A percentile compares a stretch with the other conserved stretches of the same genome.
phyloP scores from a whole-genome alignment of 2,888 invertebrate species.

The Limnephilus lunatus region DNA sequence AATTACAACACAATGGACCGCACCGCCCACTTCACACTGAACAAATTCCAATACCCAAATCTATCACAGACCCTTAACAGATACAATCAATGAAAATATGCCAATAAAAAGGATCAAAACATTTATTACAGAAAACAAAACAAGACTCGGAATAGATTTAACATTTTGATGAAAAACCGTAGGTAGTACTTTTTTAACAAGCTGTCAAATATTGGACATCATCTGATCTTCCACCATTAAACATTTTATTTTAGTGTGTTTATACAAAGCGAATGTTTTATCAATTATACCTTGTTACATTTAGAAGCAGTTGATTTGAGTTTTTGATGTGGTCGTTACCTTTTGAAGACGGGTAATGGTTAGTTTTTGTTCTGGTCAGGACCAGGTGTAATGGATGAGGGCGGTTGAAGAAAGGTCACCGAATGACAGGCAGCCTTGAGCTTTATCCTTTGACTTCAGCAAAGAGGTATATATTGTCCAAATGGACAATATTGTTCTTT shows the following conservation, averaged over 20 bases:
- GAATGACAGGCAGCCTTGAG: constrained; percentile 62
- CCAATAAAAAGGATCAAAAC: neutral
- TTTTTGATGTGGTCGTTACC: neutral
- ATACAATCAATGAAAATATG: neutral
- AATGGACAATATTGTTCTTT: constrained; percentile 51
- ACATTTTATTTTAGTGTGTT: neutral
- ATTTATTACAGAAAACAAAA: neutral
- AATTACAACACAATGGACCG: constrained; percentile 63
- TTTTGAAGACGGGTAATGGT: neutral
- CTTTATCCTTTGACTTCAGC: constrained; percentile 51
- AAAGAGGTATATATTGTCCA: constrained; percentile 27
- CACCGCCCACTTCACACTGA: constrained; percentile 63
- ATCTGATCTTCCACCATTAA: neutral
- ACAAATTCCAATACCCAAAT: constrained; percentile 49
- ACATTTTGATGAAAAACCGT: neutral
- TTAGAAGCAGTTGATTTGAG: neutral
- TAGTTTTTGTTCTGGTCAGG: neutral
- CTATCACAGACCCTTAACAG: neutral
- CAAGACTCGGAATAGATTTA: neutral
- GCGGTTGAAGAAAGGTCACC: constrained; percentile 61
- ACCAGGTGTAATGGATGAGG: constrained; percentile 55
- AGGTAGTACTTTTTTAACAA: neutral
- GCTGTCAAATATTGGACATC: neutral
- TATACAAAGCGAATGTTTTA: neutral
- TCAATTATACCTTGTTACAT: neutral